A percentile compares a stretch with the other conserved stretches of the same genome.
These are phyloP conservation scores for Crambe crambe DNA, from an alignment of 37 sponge, comb jelly and placozoan genomes.

Conservation along the genomic window DNA sequence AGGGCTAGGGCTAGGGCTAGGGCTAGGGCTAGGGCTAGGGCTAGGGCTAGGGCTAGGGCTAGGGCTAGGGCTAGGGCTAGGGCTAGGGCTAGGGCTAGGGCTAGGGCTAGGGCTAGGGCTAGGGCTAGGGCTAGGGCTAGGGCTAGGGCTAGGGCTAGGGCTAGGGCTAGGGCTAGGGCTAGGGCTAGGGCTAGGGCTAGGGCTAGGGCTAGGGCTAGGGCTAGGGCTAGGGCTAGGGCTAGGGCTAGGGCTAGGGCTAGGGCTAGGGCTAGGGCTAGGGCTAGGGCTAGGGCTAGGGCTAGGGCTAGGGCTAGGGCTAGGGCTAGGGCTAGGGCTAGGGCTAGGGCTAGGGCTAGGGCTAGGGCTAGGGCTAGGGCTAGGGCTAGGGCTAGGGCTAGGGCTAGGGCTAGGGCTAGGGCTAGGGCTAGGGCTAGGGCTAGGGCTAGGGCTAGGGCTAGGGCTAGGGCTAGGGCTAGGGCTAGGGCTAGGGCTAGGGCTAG, in stretches of 20 bases:
- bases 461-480: slow-evolving; percentile 1
- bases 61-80: slow-evolving; percentile 1
- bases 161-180: slow-evolving; percentile 1
- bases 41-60: slow-evolving; percentile 1
- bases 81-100: slow-evolving; percentile 1
- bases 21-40: slow-evolving; percentile 1
- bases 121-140: slow-evolving; percentile 1
- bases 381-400: slow-evolving; percentile 1
- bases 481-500: slow-evolving; percentile 1
- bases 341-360: slow-evolving; percentile 1
- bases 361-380: slow-evolving; percentile 1
- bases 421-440: slow-evolving; percentile 1
- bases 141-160: slow-evolving; percentile 1
- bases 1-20: slow-evolving; percentile 1
- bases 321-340: slow-evolving; percentile 1
- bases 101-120: slow-evolving; percentile 1
- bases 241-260: slow-evolving; percentile 1
- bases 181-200: slow-evolving; percentile 1
- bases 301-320: slow-evolving; percentile 1
- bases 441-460: slow-evolving; percentile 1
- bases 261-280: slow-evolving; percentile 1
- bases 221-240: slow-evolving; percentile 1
- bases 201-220: slow-evolving; percentile 1
- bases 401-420: slow-evolving; percentile 1
- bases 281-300: slow-evolving; percentile 1